Evolutionary conservation across 2,113 vertebrate species (phyloP), one percentile per base, ranked within the genome.

Genomic region (Echinops telfairi): DNA sequence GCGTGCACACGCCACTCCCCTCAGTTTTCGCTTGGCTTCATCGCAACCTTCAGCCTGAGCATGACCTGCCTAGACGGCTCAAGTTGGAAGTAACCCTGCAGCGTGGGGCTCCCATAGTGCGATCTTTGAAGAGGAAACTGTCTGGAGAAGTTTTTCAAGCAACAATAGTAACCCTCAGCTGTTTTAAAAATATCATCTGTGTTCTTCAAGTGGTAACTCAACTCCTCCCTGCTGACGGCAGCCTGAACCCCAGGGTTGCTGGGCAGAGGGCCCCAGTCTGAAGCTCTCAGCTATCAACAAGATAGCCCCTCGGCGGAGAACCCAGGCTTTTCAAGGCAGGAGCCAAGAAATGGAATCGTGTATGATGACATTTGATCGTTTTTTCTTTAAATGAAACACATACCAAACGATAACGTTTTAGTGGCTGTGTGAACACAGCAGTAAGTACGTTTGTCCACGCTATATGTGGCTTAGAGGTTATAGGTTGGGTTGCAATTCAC

Each of bases 271-370:
- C 68, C 91, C 90, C 79, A 38, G n/a, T 47, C 79, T 47, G 86
- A 90, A 90, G 94, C 47, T 71, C 77, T 93, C 66, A 68, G 93
- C 89, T 90, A 93, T 93, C 95, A 93, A 84, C 95, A 93, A 95
- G 89, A 88, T 90, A 84, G 40, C 66, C 95, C 94, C 91, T 95
- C 19, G 17, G 86, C 88, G 90, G 89, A 20, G 25, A 68, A 53
- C 83, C 43, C 11, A 11, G 90, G 12, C 23, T 93, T 86, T 86
- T 40, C 7, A 60, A 64, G 86, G 77, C 66, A 29, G 81, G 73
- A 88, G 88, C 83, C 87, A 92, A 96, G 94, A 96, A 91, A 93
- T 16, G 15, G 86, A 91, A 95, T 93, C 91, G 80, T 57, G 80
- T 57, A 79, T 43, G 94, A 94, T 96, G 95, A 97, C 77, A 84